Evolutionary conservation across 1,140 invertebrate species (phyloP), one percentile per base, ranked within the genome.

Genomic region (Homalodisca vitripennis): DNA sequence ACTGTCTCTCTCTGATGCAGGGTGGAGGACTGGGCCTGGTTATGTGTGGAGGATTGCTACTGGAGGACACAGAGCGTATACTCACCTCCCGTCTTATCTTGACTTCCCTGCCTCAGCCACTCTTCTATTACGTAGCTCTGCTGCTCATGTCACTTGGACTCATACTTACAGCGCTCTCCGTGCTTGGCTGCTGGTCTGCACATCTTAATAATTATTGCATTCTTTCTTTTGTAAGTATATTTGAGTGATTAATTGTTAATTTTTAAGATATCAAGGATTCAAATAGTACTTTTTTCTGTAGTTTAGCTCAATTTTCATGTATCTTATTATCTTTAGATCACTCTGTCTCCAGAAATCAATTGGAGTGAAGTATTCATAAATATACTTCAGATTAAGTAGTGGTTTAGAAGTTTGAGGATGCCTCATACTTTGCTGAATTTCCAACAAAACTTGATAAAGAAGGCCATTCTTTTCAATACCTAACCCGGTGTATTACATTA

Each of bases 151-250:
- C 82, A 0, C 77, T 87, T 0, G 92, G 91, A 20, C 82, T 92
- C 41, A 75, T 86, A 22, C 84, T 90, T 31, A 85, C 87, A 29
- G 79, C 86, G 2, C 84, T 85, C 2, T 85, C 88, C 1, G 82
- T 92, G 34, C 77, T 92, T 6, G 91, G 91, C 30, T 92, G 89
- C 74, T 92, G 90, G 88, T 89, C 89, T 1, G 88, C 88, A 10
- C 91, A 90, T 76, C 79, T 89, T 68, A 84, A 88, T 72, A 90
- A 87, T 75, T 89, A 89, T 73, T 86, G 86, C 75, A 82, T 90
- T 51, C 81, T 92, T 20, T 86, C 85, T 67, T 79, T 86, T 51
- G 88, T 89, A 83, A 85, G 84, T 81, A 14, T n/a, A n/a, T n/a
- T n/a, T n/a, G n/a, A n/a, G n/a, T n/a, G n/a, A n/a, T n/a, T n/a